Conservation (phyloP, 37 sponge, comb jelly and placozoan genomes). For the Eunapius fragilis region DNA sequence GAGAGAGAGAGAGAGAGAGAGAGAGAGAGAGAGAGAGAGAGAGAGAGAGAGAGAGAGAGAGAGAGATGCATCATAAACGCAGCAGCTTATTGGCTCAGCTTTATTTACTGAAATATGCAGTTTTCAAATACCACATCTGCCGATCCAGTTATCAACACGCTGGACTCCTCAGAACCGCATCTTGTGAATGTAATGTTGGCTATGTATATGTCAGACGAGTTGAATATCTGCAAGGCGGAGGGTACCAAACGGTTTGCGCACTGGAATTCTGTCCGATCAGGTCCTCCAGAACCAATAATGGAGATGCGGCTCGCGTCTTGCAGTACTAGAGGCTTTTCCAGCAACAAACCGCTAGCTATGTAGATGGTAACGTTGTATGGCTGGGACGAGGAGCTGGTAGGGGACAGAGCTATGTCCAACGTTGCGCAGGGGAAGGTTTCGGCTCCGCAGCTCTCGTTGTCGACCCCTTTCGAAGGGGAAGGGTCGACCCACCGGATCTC, state of each 20-base stretch:
- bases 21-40: too few relatives aligned
- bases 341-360: background rate
- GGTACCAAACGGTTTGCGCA: background rate
- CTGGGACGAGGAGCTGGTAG: background rate
- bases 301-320: background rate
- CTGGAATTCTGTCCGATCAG: background rate
- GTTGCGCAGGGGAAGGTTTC: background rate
- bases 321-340: background rate
- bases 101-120: constrained; percentile 57
- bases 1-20: too few relatives aligned
- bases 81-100: too few relatives aligned
- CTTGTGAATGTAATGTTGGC: constrained; percentile 53
- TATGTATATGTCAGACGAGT: constrained; percentile 34
- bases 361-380: background rate
- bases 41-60: too few relatives aligned
- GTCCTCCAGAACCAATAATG: constrained; percentile 5
- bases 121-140: constrained; percentile 28
- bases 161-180: constrained; percentile 47
- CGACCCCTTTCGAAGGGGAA: too few relatives aligned
- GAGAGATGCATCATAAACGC: too few relatives aligned
- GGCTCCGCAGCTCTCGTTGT: too few relatives aligned
- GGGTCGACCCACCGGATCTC: too few relatives aligned
- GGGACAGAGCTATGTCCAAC: background rate
- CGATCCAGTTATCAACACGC: constrained; percentile 19
- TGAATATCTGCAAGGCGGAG: constrained; percentile 20